Conservation (phyloP, 2,888 invertebrate genomes). For the Hydropsyche betteni region DNA sequence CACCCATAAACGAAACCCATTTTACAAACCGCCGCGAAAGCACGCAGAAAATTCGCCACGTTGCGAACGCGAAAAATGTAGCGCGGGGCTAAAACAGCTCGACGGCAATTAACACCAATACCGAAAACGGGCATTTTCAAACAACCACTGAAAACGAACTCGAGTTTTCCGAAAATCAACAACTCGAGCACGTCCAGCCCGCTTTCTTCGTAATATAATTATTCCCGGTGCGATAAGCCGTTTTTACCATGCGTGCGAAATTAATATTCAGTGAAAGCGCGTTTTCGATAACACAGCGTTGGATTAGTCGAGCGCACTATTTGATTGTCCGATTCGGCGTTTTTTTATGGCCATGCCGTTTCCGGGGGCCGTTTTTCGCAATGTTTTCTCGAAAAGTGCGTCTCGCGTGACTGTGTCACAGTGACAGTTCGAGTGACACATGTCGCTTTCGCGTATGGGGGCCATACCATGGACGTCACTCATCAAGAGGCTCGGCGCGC, state of each 20-base stretch:
- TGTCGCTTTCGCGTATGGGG: neutral
- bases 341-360: neutral
- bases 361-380: neutral
- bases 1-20: no score
- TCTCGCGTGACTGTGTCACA: neutral
- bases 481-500: slow-evolving; percentile 32
- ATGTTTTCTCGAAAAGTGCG: neutral
- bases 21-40: neutral
- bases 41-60: slow-evolving; percentile 3
- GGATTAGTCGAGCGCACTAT: neutral
- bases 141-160: no score
- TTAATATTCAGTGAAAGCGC: no score
- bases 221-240: no score
- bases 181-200: neutral
- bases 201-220: slow-evolving; percentile 10
- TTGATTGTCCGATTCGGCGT: neutral
- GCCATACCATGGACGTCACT: neutral
- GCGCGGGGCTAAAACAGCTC: neutral
- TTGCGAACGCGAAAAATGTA: neutral
- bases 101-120: slow-evolving; percentile 2
- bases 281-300: no score
- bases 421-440: slow-evolving; percentile 10
- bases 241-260: no score
- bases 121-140: neutral
- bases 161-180: no score